Conservation (phyloP, 2,888 invertebrate species). For the Anagyrus pseudococci region DNA sequence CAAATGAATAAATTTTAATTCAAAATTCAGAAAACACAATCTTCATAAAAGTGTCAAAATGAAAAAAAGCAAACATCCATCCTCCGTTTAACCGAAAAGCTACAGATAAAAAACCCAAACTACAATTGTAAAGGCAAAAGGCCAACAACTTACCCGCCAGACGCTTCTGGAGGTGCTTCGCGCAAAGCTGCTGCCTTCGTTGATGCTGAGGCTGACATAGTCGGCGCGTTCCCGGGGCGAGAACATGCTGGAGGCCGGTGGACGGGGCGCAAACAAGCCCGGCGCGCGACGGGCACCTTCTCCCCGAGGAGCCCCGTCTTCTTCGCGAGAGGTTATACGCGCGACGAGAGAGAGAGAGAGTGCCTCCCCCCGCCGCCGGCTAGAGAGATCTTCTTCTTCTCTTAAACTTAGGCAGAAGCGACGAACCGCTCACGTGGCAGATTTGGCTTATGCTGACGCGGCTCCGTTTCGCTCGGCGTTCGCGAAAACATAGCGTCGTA, state of each 20-base stretch:
- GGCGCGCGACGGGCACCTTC: neutral
- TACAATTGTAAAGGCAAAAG: constrained; percentile 21
- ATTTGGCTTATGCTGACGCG: too few species aligned
- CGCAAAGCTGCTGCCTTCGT: constrained; percentile 51
- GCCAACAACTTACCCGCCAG: constrained; percentile 58
- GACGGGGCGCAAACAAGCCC: neutral
- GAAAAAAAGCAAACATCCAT: neutral
- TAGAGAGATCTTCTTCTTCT: too few species aligned
- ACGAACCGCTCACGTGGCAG: too few species aligned
- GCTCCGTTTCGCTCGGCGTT: too few species aligned
- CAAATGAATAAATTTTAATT: neutral
- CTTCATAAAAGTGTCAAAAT: neutral
- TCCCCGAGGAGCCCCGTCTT: neutral
- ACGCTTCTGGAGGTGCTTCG: constrained; percentile 57
- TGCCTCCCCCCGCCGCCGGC: too few species aligned
- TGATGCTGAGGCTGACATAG: constrained; percentile 58
- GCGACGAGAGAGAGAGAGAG: too few species aligned
- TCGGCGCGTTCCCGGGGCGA: constrained; percentile 41
- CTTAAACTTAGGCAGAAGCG: too few species aligned
- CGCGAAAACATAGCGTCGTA: too few species aligned
- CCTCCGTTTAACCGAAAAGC: neutral
- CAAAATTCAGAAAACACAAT: neutral
- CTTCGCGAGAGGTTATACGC: neutral
- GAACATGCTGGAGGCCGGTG: too few species aligned
- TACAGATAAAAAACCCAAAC: neutral